Evolutionary conservation across 2,113 vertebrate genomes (phyloP).

Genomic region (Tamias sibiricus): DNA sequence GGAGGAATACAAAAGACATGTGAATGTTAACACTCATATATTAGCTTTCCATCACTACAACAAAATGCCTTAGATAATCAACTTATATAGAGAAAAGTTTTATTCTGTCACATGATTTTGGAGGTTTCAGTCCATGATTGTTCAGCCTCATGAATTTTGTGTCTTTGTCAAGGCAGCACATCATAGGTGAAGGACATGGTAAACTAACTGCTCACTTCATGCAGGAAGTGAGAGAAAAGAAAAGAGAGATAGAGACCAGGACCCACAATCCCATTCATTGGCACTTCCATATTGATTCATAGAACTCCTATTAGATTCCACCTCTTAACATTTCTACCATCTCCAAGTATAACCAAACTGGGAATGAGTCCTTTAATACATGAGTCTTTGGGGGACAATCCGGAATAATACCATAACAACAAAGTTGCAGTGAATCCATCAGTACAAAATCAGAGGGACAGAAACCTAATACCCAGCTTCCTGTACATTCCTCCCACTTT

Average conservation of each 20-base stretch:
- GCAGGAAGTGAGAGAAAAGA: neutral
- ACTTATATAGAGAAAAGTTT: neutral
- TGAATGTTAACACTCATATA: neutral
- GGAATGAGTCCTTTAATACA: neutral
- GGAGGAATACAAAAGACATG: neutral
- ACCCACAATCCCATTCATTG: neutral
- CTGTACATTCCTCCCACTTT: neutral
- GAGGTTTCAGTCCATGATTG: neutral
- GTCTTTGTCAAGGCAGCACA: neutral
- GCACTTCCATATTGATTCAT: fast-evolving
- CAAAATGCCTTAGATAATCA: neutral
- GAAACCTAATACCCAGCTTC: fast-evolving
- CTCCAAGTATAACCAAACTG: neutral
- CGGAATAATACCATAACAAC: too few relatives aligned
- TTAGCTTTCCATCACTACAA: neutral
- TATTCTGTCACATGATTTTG: neutral
- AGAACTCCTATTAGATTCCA: neutral
- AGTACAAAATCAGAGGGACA: neutral
- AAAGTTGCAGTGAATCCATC: neutral
- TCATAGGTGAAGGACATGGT: neutral
- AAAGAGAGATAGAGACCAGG: neutral
- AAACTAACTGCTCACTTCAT: neutral
- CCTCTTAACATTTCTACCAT: neutral
- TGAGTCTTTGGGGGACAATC: neutral
- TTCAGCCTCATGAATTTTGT: neutral